Percentiles rank a stretch among this genome's conserved stretches.
phyloP scores from a whole-genome alignment of 2,113 vertebrate genomes.

The Ancistrus triradiatus region DNA sequence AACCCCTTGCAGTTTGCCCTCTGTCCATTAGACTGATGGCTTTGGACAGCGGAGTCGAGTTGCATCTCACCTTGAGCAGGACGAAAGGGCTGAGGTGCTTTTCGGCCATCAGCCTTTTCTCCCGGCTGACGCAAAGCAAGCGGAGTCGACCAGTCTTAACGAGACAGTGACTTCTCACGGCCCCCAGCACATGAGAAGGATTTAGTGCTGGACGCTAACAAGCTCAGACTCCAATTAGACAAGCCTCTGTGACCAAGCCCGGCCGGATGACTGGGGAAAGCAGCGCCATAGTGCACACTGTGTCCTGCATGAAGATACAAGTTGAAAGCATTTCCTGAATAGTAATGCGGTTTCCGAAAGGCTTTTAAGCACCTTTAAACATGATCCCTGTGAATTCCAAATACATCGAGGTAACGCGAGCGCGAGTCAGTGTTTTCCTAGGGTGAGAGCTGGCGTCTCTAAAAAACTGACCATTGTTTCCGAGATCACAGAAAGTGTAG shows the following conservation, averaged over 20 bases:
- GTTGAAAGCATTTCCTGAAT: not conserved
- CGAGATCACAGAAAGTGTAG: not conserved
- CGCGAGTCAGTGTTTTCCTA: constrained; percentile 15
- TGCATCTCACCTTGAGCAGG: constrained; percentile 31
- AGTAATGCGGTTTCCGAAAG: too few species aligned
- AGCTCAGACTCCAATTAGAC: constrained; percentile 71
- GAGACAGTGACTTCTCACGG: constrained; percentile 69
- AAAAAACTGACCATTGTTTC: constrained; percentile 12
- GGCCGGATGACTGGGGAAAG: constrained; percentile 38
- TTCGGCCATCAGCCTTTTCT: constrained; percentile 55
- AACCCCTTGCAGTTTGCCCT: not conserved
- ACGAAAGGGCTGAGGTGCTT: constrained; percentile 30
- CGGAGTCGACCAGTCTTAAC: constrained; percentile 60
- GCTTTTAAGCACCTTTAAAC: not conserved
- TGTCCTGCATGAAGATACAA: not conserved
- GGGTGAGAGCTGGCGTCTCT: not conserved
- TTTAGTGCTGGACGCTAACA: constrained; percentile 69
- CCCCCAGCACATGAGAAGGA: constrained; percentile 70
- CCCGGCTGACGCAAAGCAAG: constrained; percentile 44
- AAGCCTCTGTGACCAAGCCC: constrained; percentile 57
- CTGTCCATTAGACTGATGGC: not conserved
- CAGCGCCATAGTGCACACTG: constrained; percentile 44
- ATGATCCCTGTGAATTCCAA: constrained; percentile 3
- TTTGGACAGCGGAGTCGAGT: constrained; percentile 5
- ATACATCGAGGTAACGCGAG: constrained; percentile 23